These are phyloP conservation scores for Notothenia rossii DNA, from an alignment of 2,113 vertebrate genomes.

Conservation along the genomic window DNA sequence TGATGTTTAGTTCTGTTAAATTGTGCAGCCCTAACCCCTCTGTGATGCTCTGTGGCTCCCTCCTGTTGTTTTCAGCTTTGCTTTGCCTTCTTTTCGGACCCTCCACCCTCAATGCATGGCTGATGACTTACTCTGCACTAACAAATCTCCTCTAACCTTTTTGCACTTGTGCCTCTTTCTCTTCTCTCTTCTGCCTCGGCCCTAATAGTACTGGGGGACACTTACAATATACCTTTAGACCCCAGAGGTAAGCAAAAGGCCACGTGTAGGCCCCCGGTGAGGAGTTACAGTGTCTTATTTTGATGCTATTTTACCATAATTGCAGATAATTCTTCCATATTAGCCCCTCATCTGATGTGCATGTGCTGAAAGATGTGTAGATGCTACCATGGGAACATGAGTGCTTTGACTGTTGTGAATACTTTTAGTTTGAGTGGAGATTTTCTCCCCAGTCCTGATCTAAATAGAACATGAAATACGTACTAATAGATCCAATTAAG, in stretches of 20 bases:
- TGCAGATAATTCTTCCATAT: neutral
- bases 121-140: slow-evolving; percentile 78
- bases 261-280: neutral
- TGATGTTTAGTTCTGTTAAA: too few relatives aligned
- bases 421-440: neutral
- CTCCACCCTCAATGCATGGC: slow-evolving; percentile 59
- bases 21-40: too few relatives aligned
- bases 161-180: slow-evolving; percentile 88
- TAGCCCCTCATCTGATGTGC: neutral
- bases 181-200: slow-evolving; percentile 83
- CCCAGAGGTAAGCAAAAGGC: slow-evolving; percentile 94
- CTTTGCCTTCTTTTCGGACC: too few relatives aligned
- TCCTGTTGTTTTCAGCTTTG: neutral
- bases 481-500: neutral
- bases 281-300: neutral
- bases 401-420: neutral
- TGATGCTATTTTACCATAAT: neutral
- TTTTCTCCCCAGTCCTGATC: neutral
- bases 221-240: slow-evolving; percentile 99
- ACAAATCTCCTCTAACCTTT: slow-evolving; percentile 87
- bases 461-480: neutral
- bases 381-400: slow-evolving; percentile 5
- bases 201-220: slow-evolving; percentile 98
- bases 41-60: neutral
- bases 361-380: neutral